Evolutionary conservation across 1,140 invertebrate species (phyloP), one percentile per base, ranked within the genome.

Genomic region (Tetragonula clypearis): DNA sequence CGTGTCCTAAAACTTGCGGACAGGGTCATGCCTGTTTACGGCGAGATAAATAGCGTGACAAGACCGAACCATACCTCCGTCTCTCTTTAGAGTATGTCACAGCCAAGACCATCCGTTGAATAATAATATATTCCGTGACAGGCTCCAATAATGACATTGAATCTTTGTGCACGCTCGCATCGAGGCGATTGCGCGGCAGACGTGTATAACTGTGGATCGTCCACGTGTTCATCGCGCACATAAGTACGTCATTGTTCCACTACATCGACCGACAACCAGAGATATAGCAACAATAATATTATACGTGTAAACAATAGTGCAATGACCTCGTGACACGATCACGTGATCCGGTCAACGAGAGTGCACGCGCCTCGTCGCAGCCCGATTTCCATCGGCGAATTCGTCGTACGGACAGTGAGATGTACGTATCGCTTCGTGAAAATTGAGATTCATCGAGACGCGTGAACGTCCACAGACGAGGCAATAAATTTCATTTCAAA

Each of bases 201-300:
- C 58, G 58, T 74, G 56, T 19, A 14, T 79, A 56, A 86, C 15
- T 23, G 49, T 69, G 53, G 26, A 56, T n/a, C 62, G 66, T 79
- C 60, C n/a, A 83, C 69, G 56, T 78, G 72, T 35, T 60, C 78
- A 66, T 21, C 62, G 11, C 60, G 85, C 60, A 80, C 60, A 80
- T 88, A 85, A 82, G 82, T 77, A 71, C 68, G 66, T 76, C 82
- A 84, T 88, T 84, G 81, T 90, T 89, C 87, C 69, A 87, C 84
- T 79, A 85, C 68, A 81, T 55, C 83, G 80, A 55, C 41, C 68
- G 41, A 77, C 81, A 79, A 81, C 86, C 35, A 87, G 86, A 87
- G 87, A 89, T 87, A 87, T 66, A 71, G 74, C 53, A 76, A 84
- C 73, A 90, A 87, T 88, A 88, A 88, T 78, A 89, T 88, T 84